These are phyloP conservation scores for Hyles lineata DNA, from an alignment of 2,888 invertebrate species.

Conservation along the genomic window DNA sequence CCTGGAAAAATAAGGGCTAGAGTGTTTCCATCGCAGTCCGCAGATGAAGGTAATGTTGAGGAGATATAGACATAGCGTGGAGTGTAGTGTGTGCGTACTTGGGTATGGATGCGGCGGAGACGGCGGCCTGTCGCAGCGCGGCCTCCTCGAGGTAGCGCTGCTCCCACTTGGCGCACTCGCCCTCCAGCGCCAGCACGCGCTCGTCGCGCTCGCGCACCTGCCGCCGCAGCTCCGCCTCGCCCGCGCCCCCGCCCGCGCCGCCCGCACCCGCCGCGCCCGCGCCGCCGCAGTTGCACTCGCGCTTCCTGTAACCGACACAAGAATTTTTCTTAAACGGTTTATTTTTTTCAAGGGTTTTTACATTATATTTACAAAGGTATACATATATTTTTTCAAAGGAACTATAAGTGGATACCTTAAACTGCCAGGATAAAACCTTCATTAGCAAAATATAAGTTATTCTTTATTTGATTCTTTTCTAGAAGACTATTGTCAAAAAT, in stretches of 20 bases:
- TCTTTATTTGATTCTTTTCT: too few species aligned
- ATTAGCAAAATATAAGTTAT: too few species aligned
- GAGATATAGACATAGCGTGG: not conserved
- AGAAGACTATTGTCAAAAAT: too few species aligned
- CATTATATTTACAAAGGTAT: too few species aligned
- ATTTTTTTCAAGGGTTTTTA: too few species aligned
- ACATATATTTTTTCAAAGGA: too few species aligned
- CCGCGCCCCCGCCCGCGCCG: constrained; percentile 56
- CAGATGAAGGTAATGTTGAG: too few species aligned
- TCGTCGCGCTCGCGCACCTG: constrained; percentile 78
- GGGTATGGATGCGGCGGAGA: constrained; percentile 91
- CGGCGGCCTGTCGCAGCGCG: constrained; percentile 91
- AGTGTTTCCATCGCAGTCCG: too few species aligned
- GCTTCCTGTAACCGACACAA: constrained; percentile 60
- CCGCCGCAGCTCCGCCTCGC: constrained; percentile 82
- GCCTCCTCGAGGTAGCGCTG: constrained; percentile 93
- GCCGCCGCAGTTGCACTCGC: constrained; percentile 68
- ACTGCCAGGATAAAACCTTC: too few species aligned
- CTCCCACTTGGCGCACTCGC: constrained; percentile 94
- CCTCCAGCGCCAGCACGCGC: constrained; percentile 86
- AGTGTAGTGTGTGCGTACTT: constrained; percentile 77
- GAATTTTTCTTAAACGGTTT: too few species aligned
- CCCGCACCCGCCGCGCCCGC: constrained; percentile 50
- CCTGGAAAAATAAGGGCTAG: not conserved
- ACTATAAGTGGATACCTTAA: too few species aligned